These are phyloP conservation scores for Gallirallus australis DNA, from an alignment of 2,797 vertebrate genomes.

Conservation along the genomic window DNA sequence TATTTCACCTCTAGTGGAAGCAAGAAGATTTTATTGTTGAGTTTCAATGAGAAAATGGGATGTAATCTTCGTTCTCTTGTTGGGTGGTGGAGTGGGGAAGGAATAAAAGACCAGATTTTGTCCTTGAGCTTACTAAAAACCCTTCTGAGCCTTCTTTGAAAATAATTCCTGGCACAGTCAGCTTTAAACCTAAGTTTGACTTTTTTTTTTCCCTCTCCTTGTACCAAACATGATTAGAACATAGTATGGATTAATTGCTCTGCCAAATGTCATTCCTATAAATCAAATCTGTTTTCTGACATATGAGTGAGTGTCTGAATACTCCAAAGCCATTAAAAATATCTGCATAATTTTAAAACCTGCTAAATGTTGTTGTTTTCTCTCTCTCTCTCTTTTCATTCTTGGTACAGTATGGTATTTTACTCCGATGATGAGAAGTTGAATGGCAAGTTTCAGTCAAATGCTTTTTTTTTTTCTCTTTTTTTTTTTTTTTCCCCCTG, in stretches of 20 bases:
- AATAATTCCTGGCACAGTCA: slow-evolving; percentile 69
- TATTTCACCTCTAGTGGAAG: neutral
- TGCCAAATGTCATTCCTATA: slow-evolving; percentile 79
- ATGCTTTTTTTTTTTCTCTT: neutral
- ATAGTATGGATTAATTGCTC: slow-evolving; percentile 79
- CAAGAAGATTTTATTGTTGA: neutral
- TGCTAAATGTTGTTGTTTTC: slow-evolving; percentile 79
- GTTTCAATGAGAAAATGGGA: neutral
- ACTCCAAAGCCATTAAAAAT: slow-evolving; percentile 80
- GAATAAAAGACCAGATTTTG: slow-evolving; percentile 54
- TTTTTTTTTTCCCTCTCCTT: slow-evolving; percentile 59
- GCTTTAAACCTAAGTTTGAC: slow-evolving; percentile 66
- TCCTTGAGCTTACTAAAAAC: slow-evolving; percentile 55
- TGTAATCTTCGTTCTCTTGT: neutral
- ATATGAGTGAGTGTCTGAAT: slow-evolving; percentile 80
- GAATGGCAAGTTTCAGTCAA: slow-evolving; percentile 77
- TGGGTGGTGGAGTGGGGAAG: neutral
- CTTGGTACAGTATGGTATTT: slow-evolving; percentile 74
- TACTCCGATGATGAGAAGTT: slow-evolving; percentile 70
- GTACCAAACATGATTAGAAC: slow-evolving; percentile 77
- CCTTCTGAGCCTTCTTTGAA: slow-evolving; percentile 64
- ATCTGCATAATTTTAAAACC: slow-evolving; percentile 81
- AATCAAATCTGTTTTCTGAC: slow-evolving; percentile 81
- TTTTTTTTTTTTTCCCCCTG: neutral
- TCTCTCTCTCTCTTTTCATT: slow-evolving; percentile 64